Base-by-base conservation (phyloP, 2,797 vertebrate genomes). In the Pyrocephalus nanus region DNA sequence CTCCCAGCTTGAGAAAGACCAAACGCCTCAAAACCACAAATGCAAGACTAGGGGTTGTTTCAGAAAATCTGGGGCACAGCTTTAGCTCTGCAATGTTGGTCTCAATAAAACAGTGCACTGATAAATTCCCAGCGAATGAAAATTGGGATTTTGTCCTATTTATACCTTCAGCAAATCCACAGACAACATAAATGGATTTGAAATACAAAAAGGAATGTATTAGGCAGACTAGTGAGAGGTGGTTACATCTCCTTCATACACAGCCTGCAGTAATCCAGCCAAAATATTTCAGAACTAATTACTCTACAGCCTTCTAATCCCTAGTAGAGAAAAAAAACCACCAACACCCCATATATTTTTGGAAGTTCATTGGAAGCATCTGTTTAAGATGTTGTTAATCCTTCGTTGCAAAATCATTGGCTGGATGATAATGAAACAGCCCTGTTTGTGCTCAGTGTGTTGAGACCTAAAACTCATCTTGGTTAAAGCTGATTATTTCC, bases 221-320 rank as follows among this genome's bases (percentile, higher is more conserved):
- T 94, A 91, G 73, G 78, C 32, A 42, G 88, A 57, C 61, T 88
- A 72, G 85, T 25, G 75, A 65, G 86, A 93, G 86, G 88, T 66
- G 88, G 86, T 75, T 77, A 36, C 95, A 90, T 62, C 72, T 50
- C 69, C 82, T 87, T 91, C 57, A 21, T 69, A 74, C 38, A 94
- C 93, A 76, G 62, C 66, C n/a, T 21, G 50, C 69, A 81, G 57
- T 75, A 95, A 97, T 96, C 89, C 94, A 88, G 92, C 93, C 96
- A 97, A 95, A 96, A 89, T 95, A 95, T 91, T 94, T 96, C 94
- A 93, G 72, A 96, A 88, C 94, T 97, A 94, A 95, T 96, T 94
- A 91, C 64, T 86, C 88, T 76, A 80, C 87, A 94, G 83, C 81
- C 66, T 73, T 67, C 82, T 97, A 95, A 97, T 96, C 93, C 87